Percentiles rank a stretch among this genome's conserved stretches.
Conservation (phyloP, 2,888 invertebrate species). For the Cacoxenus indagator region DNA sequence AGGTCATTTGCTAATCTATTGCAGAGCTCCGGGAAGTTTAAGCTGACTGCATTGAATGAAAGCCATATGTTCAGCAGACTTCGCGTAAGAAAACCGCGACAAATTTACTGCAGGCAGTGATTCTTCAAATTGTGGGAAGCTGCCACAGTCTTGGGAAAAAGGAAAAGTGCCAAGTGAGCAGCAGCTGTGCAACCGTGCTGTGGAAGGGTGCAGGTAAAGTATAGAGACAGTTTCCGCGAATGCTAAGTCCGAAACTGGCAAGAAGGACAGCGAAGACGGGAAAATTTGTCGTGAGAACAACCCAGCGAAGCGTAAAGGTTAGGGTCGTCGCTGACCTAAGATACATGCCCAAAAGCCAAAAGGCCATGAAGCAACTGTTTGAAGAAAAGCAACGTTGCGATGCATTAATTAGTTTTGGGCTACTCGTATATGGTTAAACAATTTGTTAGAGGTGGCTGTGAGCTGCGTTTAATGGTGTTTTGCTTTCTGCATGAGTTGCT, state of each 20-base stretch:
- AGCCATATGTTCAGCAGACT: not conserved
- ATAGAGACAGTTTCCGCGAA: not conserved
- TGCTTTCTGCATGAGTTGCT: constrained; percentile 17
- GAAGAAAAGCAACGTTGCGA: not conserved
- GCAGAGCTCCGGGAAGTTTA: not conserved
- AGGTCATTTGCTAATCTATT: not conserved
- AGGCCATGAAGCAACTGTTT: not conserved
- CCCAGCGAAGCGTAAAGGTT: constrained; percentile 26
- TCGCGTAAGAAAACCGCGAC: not conserved
- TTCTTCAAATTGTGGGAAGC: not conserved
- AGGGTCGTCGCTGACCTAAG: constrained; percentile 22
- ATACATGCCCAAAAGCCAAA: not conserved
- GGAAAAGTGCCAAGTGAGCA: not conserved
- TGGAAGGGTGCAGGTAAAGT: too few relatives aligned
- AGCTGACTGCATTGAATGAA: not conserved
- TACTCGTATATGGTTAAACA: not conserved
- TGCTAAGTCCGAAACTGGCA: not conserved
- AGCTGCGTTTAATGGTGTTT: not conserved
- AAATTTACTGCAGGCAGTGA: not conserved
- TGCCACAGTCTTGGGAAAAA: not conserved
- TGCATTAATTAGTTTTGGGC: not conserved
- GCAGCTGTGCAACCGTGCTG: not conserved
- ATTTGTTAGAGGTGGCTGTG: too few relatives aligned
- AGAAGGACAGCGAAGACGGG: not conserved
- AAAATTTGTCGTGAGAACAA: constrained; percentile 26